Conservation (phyloP, 2,888 invertebrate genomes). For the Mechanitis messenoides region DNA sequence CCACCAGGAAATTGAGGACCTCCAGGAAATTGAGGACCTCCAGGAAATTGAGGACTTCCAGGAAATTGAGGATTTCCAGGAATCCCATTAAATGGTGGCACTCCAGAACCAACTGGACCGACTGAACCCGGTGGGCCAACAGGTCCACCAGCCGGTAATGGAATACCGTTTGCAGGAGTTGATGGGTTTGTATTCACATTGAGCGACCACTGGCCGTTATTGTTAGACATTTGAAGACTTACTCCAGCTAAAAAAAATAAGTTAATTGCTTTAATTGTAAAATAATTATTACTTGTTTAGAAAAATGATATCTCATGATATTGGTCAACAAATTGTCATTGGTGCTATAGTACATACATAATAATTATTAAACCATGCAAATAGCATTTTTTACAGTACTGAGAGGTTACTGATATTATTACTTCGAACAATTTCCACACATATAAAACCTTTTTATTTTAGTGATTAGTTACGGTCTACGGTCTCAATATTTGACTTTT, state of each 20-base stretch:
- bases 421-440: too few species aligned
- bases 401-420: too few species aligned
- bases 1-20: not conserved
- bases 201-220: conserved; percentile 22
- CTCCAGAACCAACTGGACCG: conserved; percentile 3
- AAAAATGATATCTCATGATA: too few species aligned
- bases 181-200: conserved; percentile 21
- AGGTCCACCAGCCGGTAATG: not conserved
- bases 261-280: too few species aligned
- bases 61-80: conserved; percentile 9
- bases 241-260: conserved; percentile 42
- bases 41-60: conserved; percentile 8
- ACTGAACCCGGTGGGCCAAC: not conserved
- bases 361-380: too few species aligned
- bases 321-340: too few species aligned
- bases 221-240: conserved; percentile 38
- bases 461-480: too few species aligned
- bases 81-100: conserved; percentile 5
- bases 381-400: too few species aligned
- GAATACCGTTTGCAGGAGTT: conserved; percentile 3
- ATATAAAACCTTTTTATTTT: too few species aligned
- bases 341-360: too few species aligned
- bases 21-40: not conserved
- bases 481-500: too few species aligned
- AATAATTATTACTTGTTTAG: too few species aligned